A percentile compares a stretch with the other conserved stretches of the same genome.
These are phyloP conservation scores for Eospalax fontanierii DNA, from an alignment of 2,797 vertebrate genomes.

Conservation along the genomic window DNA sequence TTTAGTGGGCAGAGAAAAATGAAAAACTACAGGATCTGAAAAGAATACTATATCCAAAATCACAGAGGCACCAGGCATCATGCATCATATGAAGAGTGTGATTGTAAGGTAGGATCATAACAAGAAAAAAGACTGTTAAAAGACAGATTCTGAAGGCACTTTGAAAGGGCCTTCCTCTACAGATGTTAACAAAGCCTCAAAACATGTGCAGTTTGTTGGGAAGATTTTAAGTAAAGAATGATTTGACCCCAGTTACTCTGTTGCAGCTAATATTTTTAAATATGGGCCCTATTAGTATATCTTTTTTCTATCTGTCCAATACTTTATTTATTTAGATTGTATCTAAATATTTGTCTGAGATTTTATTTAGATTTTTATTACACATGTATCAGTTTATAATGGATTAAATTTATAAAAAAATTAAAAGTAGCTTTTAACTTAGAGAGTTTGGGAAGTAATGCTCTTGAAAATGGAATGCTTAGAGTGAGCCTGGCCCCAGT, in stretches of 20 bases:
- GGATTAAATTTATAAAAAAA: conserved; percentile 8
- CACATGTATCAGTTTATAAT: neutral
- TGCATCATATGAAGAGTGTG: neutral
- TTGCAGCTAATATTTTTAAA: conserved; percentile 18
- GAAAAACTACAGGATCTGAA: neutral
- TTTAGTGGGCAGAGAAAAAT: neutral
- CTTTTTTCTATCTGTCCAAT: neutral
- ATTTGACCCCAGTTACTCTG: neutral
- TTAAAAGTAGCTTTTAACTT: neutral
- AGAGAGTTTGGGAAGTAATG: neutral
- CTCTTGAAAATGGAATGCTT: neutral
- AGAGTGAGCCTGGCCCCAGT: neutral
- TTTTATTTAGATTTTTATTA: neutral
- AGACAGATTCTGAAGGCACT: neutral
- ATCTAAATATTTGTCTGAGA: neutral
- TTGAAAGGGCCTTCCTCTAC: neutral
- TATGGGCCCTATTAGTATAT: neutral
- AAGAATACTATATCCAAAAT: neutral
- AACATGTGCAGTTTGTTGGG: neutral
- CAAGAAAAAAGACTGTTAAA: neutral
- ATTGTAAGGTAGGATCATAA: neutral
- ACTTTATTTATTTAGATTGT: conserved; percentile 12
- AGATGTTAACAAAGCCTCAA: too few species aligned
- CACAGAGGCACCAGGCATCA: neutral
- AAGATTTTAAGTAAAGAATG: neutral